A percentile compares a stretch with the other conserved stretches of the same genome.
Conservation (phyloP, 1,140 invertebrate species). For the Drosophila auraria region DNA sequence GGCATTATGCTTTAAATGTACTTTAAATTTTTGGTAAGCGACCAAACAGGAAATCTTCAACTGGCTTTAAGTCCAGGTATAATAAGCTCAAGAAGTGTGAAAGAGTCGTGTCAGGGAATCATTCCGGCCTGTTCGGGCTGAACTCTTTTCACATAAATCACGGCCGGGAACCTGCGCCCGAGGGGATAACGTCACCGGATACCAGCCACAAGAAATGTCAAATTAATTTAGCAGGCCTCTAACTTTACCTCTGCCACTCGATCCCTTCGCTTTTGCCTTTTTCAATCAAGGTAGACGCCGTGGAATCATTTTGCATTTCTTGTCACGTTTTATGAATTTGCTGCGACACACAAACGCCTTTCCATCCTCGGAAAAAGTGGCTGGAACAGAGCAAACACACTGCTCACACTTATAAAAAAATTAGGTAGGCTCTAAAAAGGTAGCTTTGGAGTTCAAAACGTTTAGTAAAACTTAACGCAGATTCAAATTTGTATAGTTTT, state of each 20-base stretch:
- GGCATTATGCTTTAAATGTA: not conserved
- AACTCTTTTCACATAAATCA: conserved; percentile 80
- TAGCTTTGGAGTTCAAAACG: too few species aligned
- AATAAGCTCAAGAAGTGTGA: conserved; percentile 30
- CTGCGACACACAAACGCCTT: conserved; percentile 48
- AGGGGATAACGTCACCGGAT: conserved; percentile 34
- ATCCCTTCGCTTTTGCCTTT: conserved; percentile 62
- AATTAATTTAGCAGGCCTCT: conserved; percentile 75
- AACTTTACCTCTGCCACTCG: conserved; percentile 53
- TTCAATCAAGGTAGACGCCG: conserved; percentile 74
- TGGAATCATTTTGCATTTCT: conserved; percentile 61
- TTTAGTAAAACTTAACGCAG: not conserved
- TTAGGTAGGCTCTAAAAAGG: not conserved
- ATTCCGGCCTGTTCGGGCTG: conserved; percentile 10
- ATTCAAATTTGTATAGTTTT: not conserved
- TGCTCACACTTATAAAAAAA: conserved; percentile 10
- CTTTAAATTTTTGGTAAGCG: conserved; percentile 9
- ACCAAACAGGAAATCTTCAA: conserved; percentile 11
- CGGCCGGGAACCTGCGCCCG: conserved; percentile 31
- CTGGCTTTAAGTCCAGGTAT: conserved; percentile 20
- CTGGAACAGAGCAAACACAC: conserved; percentile 29
- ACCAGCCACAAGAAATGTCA: conserved; percentile 74
- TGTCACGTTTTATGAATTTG: conserved; percentile 82
- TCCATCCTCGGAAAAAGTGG: conserved; percentile 29
- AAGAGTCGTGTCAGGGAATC: conserved; percentile 20